Base-by-base conservation (phyloP, 2,888 invertebrate genomes). In the Diplolepis rosae region DNA sequence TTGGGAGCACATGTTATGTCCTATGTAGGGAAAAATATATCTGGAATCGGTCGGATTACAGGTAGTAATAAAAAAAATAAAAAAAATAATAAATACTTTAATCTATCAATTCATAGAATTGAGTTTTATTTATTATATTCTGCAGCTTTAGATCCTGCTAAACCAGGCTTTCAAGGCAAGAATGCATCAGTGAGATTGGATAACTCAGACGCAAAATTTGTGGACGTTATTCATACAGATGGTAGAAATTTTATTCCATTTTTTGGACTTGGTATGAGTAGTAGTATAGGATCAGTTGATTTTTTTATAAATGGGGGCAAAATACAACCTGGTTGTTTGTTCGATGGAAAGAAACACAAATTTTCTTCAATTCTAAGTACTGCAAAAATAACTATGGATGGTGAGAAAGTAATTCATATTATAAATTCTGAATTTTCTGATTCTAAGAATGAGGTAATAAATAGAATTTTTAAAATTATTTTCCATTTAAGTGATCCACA, bases 271-370 rank as follows among this genome's bases (percentile, higher is more conserved):
- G 88, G 88, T 32, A 83, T 87, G 79, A 83, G 82, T 7, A 67
- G 50, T 4, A 77, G 84, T n/a, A 80, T 81, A 24, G 88, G 87
- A 71, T 77, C 89, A 70, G 88, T 90, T 0, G 91, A 91, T 77
- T 90, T 90, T 75, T 90, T 89, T 77, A 85, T 90, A 22, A 90
- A 90, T 74, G 90, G 90, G 0, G 90, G 90, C 9, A 71, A 83
- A 51, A 76, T 79, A 32, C 91, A 91, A 73, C 90, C 90, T 3
- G 90, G 89, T 11, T 91, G 91, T 70, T 32, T 75, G 5, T 70
- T 79, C 6, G 75, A 82, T 24, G 76, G 79, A 18, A 79, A 79
- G 71, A 56, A 70, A 15, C 72, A 76, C 65, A 73, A 80, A 28
- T 73, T 83, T 50, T 78, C 77, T 45, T 69, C 75, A 5, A 75